phyloP scores from a whole-genome alignment of 2,888 invertebrate genomes.

The Luperina nickerlii region DNA sequence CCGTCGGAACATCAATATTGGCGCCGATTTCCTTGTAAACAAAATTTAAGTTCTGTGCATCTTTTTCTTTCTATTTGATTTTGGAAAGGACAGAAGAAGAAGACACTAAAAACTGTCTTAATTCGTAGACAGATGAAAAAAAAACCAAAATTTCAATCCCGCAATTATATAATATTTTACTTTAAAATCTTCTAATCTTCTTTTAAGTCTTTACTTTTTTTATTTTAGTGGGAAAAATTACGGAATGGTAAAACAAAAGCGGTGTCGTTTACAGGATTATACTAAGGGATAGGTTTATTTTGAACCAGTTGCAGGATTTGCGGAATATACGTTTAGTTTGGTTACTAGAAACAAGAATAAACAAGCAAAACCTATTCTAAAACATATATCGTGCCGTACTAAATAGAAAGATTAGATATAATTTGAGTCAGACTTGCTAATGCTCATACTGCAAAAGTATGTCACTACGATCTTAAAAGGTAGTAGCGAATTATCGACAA shows the following conservation, averaged over 20 bases:
- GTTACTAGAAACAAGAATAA: constrained; percentile 32
- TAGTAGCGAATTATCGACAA: constrained; percentile 35
- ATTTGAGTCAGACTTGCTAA: constrained; percentile 18
- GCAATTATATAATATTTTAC: constrained; percentile 50
- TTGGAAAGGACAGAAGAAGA: too few relatives aligned
- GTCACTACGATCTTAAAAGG: constrained; percentile 43
- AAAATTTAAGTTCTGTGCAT: too few relatives aligned
- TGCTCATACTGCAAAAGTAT: constrained; percentile 46
- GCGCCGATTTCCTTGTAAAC: too few relatives aligned
- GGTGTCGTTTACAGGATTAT: constrained; percentile 55
- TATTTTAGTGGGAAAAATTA: constrained; percentile 24
- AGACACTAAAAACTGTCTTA: constrained; percentile 26
- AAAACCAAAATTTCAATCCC: constrained; percentile 24
- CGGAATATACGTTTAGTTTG: background rate
- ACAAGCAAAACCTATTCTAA: background rate
- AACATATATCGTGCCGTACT: constrained; percentile 14
- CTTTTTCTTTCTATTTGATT: too few relatives aligned
- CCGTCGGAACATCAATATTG: constrained; percentile 35
- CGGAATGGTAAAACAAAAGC: constrained; percentile 42
- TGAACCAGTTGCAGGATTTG: constrained; percentile 26
- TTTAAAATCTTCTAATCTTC: background rate
- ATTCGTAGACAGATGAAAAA: constrained; percentile 25
- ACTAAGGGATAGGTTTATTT: constrained; percentile 20
- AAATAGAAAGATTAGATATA: background rate
- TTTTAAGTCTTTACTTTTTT: constrained; percentile 19